Conservation (phyloP, 2,113 vertebrate genomes). For the Baryphthengus martii region DNA sequence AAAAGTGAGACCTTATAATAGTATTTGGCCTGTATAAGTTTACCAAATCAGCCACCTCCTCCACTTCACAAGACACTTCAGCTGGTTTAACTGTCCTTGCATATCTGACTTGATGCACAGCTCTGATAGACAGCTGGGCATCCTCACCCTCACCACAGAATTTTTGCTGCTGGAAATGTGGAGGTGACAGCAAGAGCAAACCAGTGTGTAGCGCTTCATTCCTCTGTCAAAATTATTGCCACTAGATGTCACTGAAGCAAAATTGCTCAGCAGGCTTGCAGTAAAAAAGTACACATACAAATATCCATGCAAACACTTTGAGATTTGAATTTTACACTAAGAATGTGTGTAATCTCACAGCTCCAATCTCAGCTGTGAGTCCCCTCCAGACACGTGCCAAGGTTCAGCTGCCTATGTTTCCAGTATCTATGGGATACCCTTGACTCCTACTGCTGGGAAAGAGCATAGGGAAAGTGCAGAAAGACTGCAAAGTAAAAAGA, state of each 20-base stretch:
- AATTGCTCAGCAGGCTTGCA: background rate
- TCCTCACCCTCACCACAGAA: background rate
- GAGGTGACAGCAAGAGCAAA: background rate
- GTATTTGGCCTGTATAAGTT: no score
- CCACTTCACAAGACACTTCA: no score
- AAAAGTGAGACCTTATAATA: no score
- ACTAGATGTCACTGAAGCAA: background rate
- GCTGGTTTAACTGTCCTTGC: no score
- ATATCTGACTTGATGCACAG: no score
- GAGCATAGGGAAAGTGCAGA: background rate
- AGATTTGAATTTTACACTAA: background rate
- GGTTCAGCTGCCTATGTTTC: background rate
- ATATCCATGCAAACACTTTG: background rate
- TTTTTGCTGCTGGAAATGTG: background rate
- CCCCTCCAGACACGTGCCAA: rapidly evolving
- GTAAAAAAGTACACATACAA: background rate
- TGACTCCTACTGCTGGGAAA: background rate
- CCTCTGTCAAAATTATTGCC: background rate
- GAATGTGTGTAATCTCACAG: background rate
- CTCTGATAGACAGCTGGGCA: background rate
- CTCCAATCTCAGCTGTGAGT: background rate
- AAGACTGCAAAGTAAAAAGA: background rate
- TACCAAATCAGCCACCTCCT: no score
- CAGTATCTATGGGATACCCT: background rate
- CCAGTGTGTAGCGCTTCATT: background rate